phyloP scores from a whole-genome alignment of 2,797 vertebrate species.

The Falco novaeseelandiae region DNA sequence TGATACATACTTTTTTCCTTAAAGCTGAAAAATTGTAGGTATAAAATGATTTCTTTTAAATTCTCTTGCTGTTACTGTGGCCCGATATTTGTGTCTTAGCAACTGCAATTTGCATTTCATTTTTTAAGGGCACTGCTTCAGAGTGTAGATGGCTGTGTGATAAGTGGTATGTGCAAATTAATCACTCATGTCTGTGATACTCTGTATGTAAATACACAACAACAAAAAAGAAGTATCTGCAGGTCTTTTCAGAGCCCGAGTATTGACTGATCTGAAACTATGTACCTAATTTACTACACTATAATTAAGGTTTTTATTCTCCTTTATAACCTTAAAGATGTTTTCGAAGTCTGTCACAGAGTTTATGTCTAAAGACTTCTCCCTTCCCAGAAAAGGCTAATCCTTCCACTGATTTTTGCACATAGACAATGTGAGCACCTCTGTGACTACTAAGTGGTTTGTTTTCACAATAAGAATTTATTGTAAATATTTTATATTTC shows the following conservation, averaged over 20 bases:
- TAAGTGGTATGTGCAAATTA: neutral
- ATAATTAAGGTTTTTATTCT: neutral
- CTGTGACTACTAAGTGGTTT: neutral
- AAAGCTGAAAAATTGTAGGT: neutral
- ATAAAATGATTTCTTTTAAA: neutral
- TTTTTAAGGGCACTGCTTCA: neutral
- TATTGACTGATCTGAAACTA: neutral
- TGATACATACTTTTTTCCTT: neutral
- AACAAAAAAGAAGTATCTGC: neutral
- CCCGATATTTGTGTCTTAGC: neutral
- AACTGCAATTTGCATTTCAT: neutral
- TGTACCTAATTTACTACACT: neutral
- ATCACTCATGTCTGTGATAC: neutral
- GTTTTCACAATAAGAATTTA: neutral
- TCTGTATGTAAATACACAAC: neutral
- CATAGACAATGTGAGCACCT: neutral
- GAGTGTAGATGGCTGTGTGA: neutral
- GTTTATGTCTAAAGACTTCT: neutral
- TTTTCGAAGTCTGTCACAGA: neutral
- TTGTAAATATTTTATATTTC: conserved; percentile 35
- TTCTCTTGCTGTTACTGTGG: neutral
- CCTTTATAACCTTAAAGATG: neutral
- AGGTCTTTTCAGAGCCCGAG: neutral
- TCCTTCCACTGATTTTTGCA: neutral
- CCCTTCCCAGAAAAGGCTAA: neutral